A percentile compares a stretch with the other conserved stretches of the same genome.
Conservation (phyloP, 2,888 invertebrate species). For the Cephus nigrinus region DNA sequence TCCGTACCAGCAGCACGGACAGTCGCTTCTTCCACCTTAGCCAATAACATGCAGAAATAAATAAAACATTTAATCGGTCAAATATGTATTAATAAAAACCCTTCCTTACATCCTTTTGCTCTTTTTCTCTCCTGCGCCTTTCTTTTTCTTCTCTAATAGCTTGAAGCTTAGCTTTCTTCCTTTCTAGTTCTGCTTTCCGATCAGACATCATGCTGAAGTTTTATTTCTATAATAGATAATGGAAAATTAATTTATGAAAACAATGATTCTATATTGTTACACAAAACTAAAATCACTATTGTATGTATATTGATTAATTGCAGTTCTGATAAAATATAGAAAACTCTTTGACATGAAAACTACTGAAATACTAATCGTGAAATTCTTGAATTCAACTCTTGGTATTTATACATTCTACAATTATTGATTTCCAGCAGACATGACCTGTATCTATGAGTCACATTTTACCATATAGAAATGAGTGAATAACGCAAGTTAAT, state of each 20-base stretch:
- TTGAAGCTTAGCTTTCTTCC: constrained; percentile 91
- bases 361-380: background rate
- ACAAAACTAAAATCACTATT: background rate
- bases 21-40: constrained; percentile 67
- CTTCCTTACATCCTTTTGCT: constrained; percentile 83
- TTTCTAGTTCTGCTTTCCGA: constrained; percentile 91
- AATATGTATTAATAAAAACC: constrained; percentile 8
- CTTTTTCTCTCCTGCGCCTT: constrained; percentile 84
- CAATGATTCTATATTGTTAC: background rate
- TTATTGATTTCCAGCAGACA: constrained; percentile 2
- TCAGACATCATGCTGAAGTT: constrained; percentile 76
- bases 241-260: background rate
- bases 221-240: constrained; percentile 20
- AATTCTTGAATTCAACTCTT: background rate
- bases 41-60: background rate
- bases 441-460: constrained; percentile 1
- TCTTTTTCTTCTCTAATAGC: constrained; percentile 92
- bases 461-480: background rate
- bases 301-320: background rate
- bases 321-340: background rate
- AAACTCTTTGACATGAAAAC: background rate
- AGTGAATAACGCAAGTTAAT: background rate
- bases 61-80: background rate
- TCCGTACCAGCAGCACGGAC: constrained; percentile 65
- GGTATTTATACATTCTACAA: background rate